Base-by-base conservation (phyloP, 2,113 vertebrate genomes). In the Butorides virescens region DNA sequence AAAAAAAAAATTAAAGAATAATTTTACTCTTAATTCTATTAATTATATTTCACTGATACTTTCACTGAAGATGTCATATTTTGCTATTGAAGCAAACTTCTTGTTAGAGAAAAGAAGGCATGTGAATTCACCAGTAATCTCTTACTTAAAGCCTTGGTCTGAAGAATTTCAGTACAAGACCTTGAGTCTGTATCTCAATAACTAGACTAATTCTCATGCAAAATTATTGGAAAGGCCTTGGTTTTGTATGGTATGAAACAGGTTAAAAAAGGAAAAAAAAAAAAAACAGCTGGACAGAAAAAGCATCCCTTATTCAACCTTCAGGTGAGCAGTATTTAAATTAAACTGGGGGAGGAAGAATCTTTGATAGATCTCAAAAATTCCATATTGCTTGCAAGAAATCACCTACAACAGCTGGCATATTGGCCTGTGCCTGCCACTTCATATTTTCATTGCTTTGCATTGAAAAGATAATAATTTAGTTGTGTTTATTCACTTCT, bases 401-500 rank as follows among this genome's bases (percentile, higher is more conserved):
- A 63, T 47, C 4, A 47, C 1, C 1, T 63, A n/a, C 0, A 0
- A 34, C 29, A 87, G 25, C 30, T 55, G 13, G 4, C 32, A 47
- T 55, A 59, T 32, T 74, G 15, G 17, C 32, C 13, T 85, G 8
- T 25, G 22, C 13, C 22, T 59, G 21, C 2, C 23, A 50, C 42
- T 90, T 90, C 27, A 8, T 53, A 37, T 72, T 75, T 75, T 49
- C 30, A 27, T 58, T 42, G 14, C 10, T 23, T 93, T 86, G 17
- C 13, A 39, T 17, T 62, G 37, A 84, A 29, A 91, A 61, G 50
- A 82, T n/a, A 85, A 55, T 44, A 61, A 61, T 75, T 81, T 14
- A 61, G 10, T 22, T 71, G 5, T 3, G n/a, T 87, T 82, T 50
- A 26, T 58, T 42, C 19, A 62, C 4, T 61, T 80, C 13, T 25